These are phyloP conservation scores for Gryllus longicercus DNA, from an alignment of 2,888 invertebrate genomes.

Conservation along the genomic window DNA sequence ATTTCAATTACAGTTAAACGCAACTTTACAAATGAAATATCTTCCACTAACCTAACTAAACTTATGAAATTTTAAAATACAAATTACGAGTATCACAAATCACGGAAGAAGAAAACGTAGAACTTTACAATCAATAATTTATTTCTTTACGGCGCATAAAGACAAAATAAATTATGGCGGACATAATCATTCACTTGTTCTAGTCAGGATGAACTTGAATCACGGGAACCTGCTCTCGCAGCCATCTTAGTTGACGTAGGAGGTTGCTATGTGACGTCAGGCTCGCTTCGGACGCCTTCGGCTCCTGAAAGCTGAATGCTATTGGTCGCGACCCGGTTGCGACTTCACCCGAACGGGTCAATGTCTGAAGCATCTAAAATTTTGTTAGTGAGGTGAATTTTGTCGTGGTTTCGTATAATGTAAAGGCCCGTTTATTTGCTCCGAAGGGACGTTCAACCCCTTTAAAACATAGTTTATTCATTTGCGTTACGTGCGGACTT, in stretches of 20 bases:
- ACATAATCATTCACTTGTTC: no score
- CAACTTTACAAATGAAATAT: no score
- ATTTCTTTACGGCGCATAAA: no score
- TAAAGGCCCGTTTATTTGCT: conserved; percentile 49
- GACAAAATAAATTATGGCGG: no score
- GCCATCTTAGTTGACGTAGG: conserved; percentile 41
- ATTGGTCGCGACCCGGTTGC: conserved; percentile 46
- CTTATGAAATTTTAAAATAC: no score
- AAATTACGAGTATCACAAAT: no score
- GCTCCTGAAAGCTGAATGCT: conserved; percentile 53
- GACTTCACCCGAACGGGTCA: conserved; percentile 65
- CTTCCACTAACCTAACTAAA: no score
- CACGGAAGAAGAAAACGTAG: no score
- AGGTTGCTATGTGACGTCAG: conserved; percentile 40
- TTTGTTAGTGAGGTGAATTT: conserved; percentile 58
- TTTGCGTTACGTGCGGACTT: conserved; percentile 4
- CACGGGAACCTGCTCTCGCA: conserved; percentile 4
- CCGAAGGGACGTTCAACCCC: background rate
- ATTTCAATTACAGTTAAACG: no score
- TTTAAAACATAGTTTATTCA: background rate
- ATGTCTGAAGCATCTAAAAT: conserved; percentile 63
- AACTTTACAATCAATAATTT: no score
- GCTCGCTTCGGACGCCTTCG: conserved; percentile 47
- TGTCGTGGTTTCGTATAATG: conserved; percentile 51
- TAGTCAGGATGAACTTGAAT: no score